phyloP scores from a whole-genome alignment of 2,888 invertebrate genomes.

The Coelopa pilipes region DNA sequence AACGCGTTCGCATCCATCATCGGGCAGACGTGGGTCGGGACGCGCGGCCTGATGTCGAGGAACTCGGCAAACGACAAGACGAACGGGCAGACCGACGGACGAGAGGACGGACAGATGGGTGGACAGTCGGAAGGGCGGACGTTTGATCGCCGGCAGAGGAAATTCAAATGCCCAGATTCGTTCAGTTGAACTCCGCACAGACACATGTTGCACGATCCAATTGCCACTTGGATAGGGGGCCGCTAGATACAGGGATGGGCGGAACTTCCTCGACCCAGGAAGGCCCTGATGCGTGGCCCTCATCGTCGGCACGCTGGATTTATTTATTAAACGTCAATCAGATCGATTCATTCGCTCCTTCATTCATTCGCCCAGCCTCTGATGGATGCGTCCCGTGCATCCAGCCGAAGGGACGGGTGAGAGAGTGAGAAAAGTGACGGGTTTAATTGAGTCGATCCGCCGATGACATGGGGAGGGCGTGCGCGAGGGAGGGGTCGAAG shows the following conservation, averaged over 20 bases:
- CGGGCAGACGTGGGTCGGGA: not conserved
- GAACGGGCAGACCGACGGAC: not conserved
- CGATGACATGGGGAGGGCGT: not conserved
- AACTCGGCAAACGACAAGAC: slow-evolving; percentile 14
- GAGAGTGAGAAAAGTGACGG: slow-evolving; percentile 7
- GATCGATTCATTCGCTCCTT: slow-evolving; percentile 33
- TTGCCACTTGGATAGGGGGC: too few species aligned
- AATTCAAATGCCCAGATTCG: too few species aligned
- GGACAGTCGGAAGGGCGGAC: too few species aligned
- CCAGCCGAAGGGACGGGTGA: not conserved
- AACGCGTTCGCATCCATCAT: slow-evolving; percentile 29
- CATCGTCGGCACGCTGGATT: slow-evolving; percentile 25
- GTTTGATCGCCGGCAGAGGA: too few species aligned
- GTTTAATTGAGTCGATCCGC: slow-evolving; percentile 24
- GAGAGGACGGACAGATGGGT: not conserved
- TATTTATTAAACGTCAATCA: slow-evolving; percentile 36
- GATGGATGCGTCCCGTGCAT: not conserved
- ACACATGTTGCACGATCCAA: too few species aligned
- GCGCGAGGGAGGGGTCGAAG: slow-evolving; percentile 1
- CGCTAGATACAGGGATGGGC: not conserved
- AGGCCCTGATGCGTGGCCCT: not conserved
- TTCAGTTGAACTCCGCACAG: too few species aligned
- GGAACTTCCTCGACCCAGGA: not conserved
- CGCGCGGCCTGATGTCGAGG: slow-evolving; percentile 17
- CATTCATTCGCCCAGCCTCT: slow-evolving; percentile 15